Base-by-base conservation (phyloP, 2,797 vertebrate species). In the Bryconaethiops microstoma region DNA sequence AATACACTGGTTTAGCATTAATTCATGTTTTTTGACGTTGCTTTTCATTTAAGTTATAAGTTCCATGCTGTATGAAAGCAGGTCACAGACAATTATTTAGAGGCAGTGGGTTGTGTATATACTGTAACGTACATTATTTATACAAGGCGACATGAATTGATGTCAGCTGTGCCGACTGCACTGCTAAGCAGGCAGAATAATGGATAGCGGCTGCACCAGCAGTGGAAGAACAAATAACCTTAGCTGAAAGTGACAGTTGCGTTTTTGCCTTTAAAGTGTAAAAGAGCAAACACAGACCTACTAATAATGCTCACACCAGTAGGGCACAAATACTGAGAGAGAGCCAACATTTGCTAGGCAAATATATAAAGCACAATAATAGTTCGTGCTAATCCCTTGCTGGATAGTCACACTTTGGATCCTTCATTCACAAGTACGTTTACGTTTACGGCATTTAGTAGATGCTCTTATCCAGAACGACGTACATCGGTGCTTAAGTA, bases 191-290 rank as follows among this genome's bases (percentile, higher is more conserved):
- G 39, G 65, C 59, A 63, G 42, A 75, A 77, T 75, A 64, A 81
- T 52, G 52, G 12, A 76, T 57, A n/a, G 57, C 45, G 10, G 68
- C 63, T 74, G 17, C 65, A 76, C 4, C 35, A 50, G 48, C 45
- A 74, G 29, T 54, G 35, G 74, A 74, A 83, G 69, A 74, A 63
- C 52, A 81, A 78, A 84, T 72, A 59, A 72, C 19, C 39, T 40
- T 23, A 63, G 48, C 19, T 35, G 5, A 50, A 70, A 60, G 19
- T 35, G 23, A 65, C 52, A 77, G 42, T 35, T 59, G 29, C 39
- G 54, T 59, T 70, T 74, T 76, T 81, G 25, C 59, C 29, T n/a
- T 45, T 39, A 25, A 82, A 64, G 29, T 57, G 52, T 59, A 79
- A 82, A 70, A 50, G 74, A 42, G 45, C 29, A 50, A 48, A 35